Evolutionary conservation across 2,113 vertebrate species (phyloP).

Genomic region (Muscicapa adusta): DNA sequence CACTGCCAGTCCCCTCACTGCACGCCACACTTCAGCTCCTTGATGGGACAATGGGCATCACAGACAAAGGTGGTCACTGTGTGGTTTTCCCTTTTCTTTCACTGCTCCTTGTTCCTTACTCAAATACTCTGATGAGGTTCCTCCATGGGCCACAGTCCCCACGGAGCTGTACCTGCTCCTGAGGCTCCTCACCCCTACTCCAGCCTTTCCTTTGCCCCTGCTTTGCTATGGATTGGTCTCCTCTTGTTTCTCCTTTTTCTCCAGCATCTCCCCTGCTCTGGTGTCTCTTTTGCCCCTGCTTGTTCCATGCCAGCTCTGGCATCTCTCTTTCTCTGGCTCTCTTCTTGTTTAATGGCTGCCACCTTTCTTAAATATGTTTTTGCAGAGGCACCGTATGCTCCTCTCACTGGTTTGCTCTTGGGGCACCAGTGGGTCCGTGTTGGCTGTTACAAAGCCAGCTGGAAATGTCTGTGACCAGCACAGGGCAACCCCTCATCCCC

Average conservation of each 20-base stretch:
- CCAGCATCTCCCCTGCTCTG: neutral
- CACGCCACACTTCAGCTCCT: neutral
- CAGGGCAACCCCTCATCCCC: neutral
- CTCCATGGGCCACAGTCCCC: neutral
- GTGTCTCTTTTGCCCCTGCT: neutral
- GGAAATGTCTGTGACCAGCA: neutral
- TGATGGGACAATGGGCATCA: neutral
- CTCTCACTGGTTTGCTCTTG: neutral
- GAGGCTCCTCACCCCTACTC: neutral
- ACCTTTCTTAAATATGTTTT: neutral
- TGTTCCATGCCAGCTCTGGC: neutral
- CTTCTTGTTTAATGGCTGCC: neutral
- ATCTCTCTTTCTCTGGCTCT: neutral
- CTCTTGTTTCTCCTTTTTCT: neutral
- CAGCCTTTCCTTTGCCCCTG: neutral
- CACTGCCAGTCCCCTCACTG: neutral
- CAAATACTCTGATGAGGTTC: neutral
- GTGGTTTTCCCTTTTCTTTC: neutral
- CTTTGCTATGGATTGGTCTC: neutral
- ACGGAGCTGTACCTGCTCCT: neutral
- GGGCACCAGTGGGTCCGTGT: neutral
- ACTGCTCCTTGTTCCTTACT: neutral
- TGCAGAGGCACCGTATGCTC: neutral
- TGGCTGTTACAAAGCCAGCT: neutral
- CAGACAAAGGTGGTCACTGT: neutral